Conservation (phyloP, 1,140 invertebrate genomes). For the Delia radicum region DNA sequence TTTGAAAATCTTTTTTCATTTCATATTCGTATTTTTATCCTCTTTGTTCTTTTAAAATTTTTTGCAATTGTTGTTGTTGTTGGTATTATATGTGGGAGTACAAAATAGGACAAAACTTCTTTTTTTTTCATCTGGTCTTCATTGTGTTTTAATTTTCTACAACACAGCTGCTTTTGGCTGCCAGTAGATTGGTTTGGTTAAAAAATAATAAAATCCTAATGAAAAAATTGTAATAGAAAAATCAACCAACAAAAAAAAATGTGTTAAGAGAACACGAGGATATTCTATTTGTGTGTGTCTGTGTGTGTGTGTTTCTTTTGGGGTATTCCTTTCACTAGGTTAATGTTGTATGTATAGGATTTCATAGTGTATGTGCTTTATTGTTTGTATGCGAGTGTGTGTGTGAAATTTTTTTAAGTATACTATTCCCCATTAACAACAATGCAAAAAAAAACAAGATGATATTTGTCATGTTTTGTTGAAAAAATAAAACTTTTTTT, state of each 20-base stretch:
- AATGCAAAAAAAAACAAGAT: neutral
- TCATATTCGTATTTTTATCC: no score
- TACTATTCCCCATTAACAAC: neutral
- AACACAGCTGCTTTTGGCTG: constrained; percentile 8
- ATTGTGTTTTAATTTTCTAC: neutral
- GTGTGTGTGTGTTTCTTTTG: no score
- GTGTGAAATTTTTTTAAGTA: neutral
- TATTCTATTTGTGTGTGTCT: no score
- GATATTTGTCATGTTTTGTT: neutral
- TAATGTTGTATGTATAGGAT: neutral
- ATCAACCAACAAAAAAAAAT: neutral
- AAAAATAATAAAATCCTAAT: neutral
- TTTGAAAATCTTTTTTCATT: neutral
- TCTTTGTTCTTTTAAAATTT: no score
- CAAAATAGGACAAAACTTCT: neutral
- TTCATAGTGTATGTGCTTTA: neutral
- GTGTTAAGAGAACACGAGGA: constrained; percentile 20
- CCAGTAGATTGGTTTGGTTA: no score
- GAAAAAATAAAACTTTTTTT: neutral
- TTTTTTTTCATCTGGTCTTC: neutral
- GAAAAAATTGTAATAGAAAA: neutral
- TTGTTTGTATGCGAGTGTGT: neutral
- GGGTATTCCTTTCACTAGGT: neutral
- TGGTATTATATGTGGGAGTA: constrained; percentile 10
- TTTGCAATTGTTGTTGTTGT: neutral